Percentiles rank a stretch among this genome's conserved stretches.
These are phyloP conservation scores for Cryptoprocta ferox DNA, from an alignment of 2,797 vertebrate genomes.

Conservation along the genomic window DNA sequence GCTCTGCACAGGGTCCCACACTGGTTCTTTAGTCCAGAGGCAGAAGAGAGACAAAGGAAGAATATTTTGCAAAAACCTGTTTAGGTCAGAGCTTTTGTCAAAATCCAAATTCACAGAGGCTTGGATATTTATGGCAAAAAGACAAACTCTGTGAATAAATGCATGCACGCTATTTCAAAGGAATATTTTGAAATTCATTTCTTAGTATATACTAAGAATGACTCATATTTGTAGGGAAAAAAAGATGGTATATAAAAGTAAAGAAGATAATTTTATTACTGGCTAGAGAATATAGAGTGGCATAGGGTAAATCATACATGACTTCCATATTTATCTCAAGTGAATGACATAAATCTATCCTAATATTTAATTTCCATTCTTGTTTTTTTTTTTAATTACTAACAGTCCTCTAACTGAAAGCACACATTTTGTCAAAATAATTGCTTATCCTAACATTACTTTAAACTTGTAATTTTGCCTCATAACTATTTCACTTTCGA, in stretches of 20 bases:
- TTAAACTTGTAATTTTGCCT: neutral
- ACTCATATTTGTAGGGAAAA: neutral
- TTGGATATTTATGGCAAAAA: conserved; percentile 22
- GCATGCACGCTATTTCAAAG: neutral
- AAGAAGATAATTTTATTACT: neutral
- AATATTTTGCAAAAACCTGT: neutral
- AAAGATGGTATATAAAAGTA: neutral
- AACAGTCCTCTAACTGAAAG: neutral
- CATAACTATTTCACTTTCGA: neutral
- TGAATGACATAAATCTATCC: neutral
- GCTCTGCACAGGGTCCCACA: too few relatives aligned
- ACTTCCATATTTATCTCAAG: neutral
- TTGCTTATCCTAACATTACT: neutral
- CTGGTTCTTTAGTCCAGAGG: neutral
- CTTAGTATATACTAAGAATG: neutral
- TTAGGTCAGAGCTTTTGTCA: conserved; percentile 40
- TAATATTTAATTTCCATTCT: neutral
- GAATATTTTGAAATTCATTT: neutral
- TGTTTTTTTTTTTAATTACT: neutral
- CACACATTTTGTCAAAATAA: neutral
- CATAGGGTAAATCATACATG: neutral
- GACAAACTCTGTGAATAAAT: conserved; percentile 23
- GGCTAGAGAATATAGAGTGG: neutral
- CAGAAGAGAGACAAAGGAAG: neutral
- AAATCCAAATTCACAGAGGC: neutral